These are phyloP conservation scores for Caiman crocodilus DNA, from an alignment of 2,797 vertebrate genomes.

Conservation along the genomic window DNA sequence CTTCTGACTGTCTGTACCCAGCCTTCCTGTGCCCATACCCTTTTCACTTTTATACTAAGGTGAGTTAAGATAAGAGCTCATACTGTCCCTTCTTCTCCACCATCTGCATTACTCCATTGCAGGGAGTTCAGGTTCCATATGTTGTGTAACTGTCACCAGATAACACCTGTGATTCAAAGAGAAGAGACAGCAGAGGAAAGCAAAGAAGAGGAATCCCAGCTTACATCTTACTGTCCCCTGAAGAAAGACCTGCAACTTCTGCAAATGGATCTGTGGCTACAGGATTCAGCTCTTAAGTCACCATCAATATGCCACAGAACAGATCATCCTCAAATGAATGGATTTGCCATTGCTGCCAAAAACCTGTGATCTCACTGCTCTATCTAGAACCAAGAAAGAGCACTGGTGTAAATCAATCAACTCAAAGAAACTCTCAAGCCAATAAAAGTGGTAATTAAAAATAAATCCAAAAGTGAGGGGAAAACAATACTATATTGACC, in stretches of 20 bases:
- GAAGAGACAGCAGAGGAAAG: not conserved
- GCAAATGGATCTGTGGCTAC: no score
- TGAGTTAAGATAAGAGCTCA: not conserved
- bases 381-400: no score
- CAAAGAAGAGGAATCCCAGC: no score
- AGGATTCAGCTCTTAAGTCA: no score
- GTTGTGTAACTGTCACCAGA: not conserved
- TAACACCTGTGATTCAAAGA: not conserved
- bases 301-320: no score
- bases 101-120: not conserved
- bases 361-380: no score
- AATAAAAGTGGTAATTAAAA: not conserved
- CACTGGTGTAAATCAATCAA: not conserved
- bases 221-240: no score
- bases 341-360: no score
- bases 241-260: no score
- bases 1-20: no score
- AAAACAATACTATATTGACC: no score
- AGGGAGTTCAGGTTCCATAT: not conserved
- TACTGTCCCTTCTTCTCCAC: not conserved
- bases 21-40: not conserved
- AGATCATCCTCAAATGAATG: no score
- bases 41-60: not conserved
- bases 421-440: not conserved
- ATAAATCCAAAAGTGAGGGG: not conserved